A percentile compares a stretch with the other conserved stretches of the same genome.
These are phyloP conservation scores for Argya squamiceps DNA, from an alignment of 2,797 vertebrate species.

Conservation along the genomic window DNA sequence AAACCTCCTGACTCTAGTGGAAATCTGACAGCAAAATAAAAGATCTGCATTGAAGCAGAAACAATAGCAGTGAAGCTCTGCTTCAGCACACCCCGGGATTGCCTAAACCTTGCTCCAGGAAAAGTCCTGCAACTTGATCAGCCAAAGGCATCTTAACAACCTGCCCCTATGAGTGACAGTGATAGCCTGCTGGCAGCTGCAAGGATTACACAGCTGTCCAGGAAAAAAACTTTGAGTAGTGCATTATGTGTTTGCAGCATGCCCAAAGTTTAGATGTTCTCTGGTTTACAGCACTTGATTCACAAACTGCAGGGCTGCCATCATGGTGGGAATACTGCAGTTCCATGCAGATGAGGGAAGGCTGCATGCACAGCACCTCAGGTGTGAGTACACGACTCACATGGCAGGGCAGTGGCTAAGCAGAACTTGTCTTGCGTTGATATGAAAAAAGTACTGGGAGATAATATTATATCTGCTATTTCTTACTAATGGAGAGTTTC, in stretches of 20 bases:
- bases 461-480: neutral
- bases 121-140: neutral
- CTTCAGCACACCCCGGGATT: neutral
- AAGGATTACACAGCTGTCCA: neutral
- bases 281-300: neutral
- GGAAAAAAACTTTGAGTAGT: neutral
- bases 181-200: neutral
- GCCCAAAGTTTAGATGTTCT: neutral
- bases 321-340: neutral
- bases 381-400: neutral
- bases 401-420: neutral
- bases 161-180: neutral
- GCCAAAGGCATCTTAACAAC: neutral
- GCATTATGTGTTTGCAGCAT: accelerated
- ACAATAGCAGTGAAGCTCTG: neutral
- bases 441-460: neutral
- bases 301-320: neutral
- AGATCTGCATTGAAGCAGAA: neutral
- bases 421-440: neutral
- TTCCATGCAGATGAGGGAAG: accelerated
- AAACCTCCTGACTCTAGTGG: neutral
- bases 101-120: neutral
- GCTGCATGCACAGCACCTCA: neutral
- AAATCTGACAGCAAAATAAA: neutral
- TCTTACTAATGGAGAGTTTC: neutral